A percentile compares a stretch with the other conserved stretches of the same genome.
These are phyloP conservation scores for Thera britannica DNA, from an alignment of 2,888 invertebrate species.

Conservation along the genomic window DNA sequence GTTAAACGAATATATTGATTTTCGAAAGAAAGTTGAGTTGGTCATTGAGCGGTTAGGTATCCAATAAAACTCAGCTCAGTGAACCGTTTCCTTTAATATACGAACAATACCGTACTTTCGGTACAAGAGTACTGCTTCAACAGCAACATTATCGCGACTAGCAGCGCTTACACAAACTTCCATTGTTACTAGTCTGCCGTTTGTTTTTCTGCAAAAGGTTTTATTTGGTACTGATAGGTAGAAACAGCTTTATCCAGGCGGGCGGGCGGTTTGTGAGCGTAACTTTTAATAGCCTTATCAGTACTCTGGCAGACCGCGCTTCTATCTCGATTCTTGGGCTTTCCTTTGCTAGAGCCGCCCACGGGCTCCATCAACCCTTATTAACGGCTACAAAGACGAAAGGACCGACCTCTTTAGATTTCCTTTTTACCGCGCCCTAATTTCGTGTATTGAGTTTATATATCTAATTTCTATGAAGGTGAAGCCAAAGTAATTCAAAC, in stretches of 20 bases:
- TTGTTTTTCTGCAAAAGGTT: conserved; percentile 57
- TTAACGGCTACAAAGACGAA: conserved; percentile 64
- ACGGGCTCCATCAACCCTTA: conserved; percentile 64
- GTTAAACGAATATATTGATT: not conserved
- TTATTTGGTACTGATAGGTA: conserved; percentile 63
- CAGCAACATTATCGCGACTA: conserved; percentile 54
- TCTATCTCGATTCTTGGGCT: conserved; percentile 54
- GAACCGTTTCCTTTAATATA: conserved; percentile 51
- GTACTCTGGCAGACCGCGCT: conserved; percentile 70
- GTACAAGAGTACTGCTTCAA: conserved; percentile 43
- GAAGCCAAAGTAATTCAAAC: conserved; percentile 15
- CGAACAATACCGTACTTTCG: conserved; percentile 45
- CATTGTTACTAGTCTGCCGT: conserved; percentile 55
- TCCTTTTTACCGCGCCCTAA: conserved; percentile 38
- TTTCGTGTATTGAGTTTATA: conserved; percentile 38
- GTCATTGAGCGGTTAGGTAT: conserved; percentile 34
- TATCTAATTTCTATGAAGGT: conserved; percentile 29
- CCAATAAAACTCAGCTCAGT: conserved; percentile 49
- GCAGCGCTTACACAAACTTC: conserved; percentile 50
- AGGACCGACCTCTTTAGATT: conserved; percentile 46
- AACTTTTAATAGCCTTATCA: conserved; percentile 84
- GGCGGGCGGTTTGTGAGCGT: conserved; percentile 69
- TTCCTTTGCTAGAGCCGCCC: conserved; percentile 54
- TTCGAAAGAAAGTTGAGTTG: conserved; percentile 23
- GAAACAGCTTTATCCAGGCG: conserved; percentile 69